phyloP scores from a whole-genome alignment of 2,797 vertebrate genomes.

The Acestrorhynchus altus region DNA sequence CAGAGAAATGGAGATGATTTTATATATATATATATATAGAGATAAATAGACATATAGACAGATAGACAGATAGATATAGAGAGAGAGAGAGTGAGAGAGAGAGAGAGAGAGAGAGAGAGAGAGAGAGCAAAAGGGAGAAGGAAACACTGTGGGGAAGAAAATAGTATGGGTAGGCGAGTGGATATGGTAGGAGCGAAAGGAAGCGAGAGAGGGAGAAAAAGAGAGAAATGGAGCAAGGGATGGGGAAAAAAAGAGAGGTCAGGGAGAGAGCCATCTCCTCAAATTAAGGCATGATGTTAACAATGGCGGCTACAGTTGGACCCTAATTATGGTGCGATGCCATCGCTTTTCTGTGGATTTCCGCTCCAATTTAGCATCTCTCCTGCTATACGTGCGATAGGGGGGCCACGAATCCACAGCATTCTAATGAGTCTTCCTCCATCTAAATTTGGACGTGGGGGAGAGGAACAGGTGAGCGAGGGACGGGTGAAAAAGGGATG shows the following conservation, averaged over 20 bases:
- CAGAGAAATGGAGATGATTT: no score
- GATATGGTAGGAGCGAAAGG: neutral
- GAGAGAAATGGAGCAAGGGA: conserved; percentile 3
- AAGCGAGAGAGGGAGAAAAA: neutral
- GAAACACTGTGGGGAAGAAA: no score
- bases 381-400: conserved; percentile 34
- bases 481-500: conserved; percentile 61
- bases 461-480: conserved; percentile 60
- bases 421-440: conserved; percentile 65
- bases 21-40: no score
- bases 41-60: no score
- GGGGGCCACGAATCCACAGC: conserved; percentile 52
- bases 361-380: conserved; percentile 59
- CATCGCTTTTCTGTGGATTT: conserved; percentile 68
- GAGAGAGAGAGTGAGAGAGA: no score
- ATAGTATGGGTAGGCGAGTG: neutral
- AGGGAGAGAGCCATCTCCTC: conserved; percentile 66
- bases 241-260: conserved; percentile 60
- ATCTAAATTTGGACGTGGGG: conserved; percentile 74
- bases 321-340: conserved; percentile 75
- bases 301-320: conserved; percentile 77
- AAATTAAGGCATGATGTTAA: conserved; percentile 79
- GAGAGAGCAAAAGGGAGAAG: neutral
- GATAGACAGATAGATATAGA: no score
- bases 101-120: conserved; percentile 29